These are phyloP conservation scores for Dicrostonyx torquatus DNA, from an alignment of 2,797 vertebrate genomes.

Conservation along the genomic window DNA sequence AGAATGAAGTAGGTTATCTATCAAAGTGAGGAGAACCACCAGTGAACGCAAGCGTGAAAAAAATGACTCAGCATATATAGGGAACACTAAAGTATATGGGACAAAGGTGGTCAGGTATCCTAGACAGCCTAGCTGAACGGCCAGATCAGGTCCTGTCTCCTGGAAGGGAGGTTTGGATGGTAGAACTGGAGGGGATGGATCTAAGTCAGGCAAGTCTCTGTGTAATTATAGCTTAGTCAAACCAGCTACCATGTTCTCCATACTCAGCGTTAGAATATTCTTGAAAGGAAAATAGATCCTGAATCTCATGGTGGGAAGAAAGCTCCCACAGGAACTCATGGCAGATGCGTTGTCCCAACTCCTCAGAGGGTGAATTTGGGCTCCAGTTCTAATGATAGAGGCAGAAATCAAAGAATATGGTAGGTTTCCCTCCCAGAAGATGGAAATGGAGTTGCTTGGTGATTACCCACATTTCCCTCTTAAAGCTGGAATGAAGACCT, in stretches of 20 bases:
- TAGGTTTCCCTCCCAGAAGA: no score
- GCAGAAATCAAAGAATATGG: not conserved
- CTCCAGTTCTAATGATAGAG: not conserved
- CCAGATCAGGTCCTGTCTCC: not conserved
- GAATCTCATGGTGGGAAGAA: not conserved
- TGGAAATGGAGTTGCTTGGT: not conserved
- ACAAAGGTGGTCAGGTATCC: not conserved
- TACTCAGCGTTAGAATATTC: not conserved
- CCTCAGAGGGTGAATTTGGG: not conserved
- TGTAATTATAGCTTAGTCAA: no score
- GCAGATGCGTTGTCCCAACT: not conserved
- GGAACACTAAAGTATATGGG: not conserved
- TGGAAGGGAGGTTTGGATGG: not conserved
- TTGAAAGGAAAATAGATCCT: not conserved
- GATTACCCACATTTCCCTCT: not conserved
- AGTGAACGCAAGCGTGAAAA: not conserved
- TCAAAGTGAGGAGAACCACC: not conserved
- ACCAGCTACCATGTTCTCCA: not conserved
- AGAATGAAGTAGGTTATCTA: not conserved
- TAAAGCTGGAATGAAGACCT: not conserved
- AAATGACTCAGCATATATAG: not conserved
- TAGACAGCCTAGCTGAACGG: not conserved
- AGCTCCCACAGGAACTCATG: not conserved
- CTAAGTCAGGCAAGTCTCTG: not conserved
- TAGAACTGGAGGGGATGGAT: not conserved